These are phyloP conservation scores for Hylaea fasciaria DNA, from an alignment of 2,888 invertebrate genomes.

Conservation along the genomic window DNA sequence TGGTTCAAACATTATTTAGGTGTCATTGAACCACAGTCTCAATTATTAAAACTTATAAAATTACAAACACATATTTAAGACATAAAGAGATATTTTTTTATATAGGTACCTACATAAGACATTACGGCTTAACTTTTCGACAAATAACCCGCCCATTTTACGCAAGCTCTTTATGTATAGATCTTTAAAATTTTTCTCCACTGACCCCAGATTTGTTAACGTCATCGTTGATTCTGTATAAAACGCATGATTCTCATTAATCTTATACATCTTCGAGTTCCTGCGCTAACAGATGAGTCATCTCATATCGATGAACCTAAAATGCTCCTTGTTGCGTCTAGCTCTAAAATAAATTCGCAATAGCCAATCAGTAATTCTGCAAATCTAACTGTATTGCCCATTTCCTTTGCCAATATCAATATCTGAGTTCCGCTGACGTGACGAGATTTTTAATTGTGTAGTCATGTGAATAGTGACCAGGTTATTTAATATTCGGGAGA, in stretches of 20 bases:
- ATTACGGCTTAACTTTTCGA: no score
- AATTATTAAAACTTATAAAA: no score
- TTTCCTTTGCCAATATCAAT: conserved; percentile 72
- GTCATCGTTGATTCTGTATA: no score
- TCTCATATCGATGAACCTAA: not conserved
- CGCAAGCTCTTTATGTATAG: no score
- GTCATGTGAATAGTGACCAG: conserved; percentile 17
- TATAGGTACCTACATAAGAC: no score
- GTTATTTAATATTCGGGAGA: conserved; percentile 55
- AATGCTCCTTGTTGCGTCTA: not conserved
- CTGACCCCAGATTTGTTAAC: no score
- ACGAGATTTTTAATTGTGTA: conserved; percentile 52
- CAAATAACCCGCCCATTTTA: no score
- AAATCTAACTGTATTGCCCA: conserved; percentile 70
- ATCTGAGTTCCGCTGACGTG: conserved; percentile 75
- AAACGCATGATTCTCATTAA: no score
- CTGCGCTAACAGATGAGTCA: not conserved
- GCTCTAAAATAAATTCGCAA: conserved; percentile 48
- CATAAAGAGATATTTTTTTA: no score
- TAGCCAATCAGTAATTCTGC: conserved; percentile 56
- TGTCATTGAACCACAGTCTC: not conserved
- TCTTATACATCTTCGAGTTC: no score
- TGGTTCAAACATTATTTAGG: not conserved
- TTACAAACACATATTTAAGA: no score
- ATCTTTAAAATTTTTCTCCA: no score